Evolutionary conservation across 2,888 invertebrate genomes (phyloP).

Genomic region (Platycheirus rosarum): DNA sequence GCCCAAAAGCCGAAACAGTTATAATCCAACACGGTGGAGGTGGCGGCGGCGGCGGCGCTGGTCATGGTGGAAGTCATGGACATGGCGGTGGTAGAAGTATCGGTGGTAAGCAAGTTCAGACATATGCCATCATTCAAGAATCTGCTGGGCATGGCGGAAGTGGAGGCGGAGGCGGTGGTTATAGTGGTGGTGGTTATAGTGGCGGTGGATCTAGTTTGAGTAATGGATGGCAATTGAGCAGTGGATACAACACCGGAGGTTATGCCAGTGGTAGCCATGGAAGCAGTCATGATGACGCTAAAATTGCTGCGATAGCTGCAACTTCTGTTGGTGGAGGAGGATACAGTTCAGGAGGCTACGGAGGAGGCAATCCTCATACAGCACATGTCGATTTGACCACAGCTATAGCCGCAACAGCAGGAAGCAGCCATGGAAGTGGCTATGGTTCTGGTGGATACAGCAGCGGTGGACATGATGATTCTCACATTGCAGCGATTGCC

Average conservation of each 20-base stretch:
- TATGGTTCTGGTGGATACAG: conserved; percentile 23
- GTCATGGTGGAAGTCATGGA: conserved; percentile 21
- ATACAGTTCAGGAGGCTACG: conserved; percentile 49
- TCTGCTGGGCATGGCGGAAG: conserved; percentile 52
- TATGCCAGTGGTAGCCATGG: conserved; percentile 47
- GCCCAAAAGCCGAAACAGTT: conserved; percentile 25
- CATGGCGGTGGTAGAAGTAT: conserved; percentile 10
- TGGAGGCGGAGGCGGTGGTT: conserved; percentile 17
- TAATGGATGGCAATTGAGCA: conserved; percentile 58
- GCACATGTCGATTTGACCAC: conserved; percentile 60
- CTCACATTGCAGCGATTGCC: conserved; percentile 12
- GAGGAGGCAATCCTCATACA: conserved; percentile 35
- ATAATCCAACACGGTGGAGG: conserved; percentile 33
- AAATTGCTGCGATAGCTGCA: conserved; percentile 65
- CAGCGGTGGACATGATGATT: conserved; percentile 4
- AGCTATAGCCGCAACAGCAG: conserved; percentile 51
- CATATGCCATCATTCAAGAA: conserved; percentile 59
- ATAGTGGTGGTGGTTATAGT: conserved; percentile 42
- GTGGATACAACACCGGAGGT: conserved; percentile 43
- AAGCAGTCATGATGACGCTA: conserved; percentile 41
- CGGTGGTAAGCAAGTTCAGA: conserved; percentile 50
- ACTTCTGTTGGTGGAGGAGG: conserved; percentile 34
- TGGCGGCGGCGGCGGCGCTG: conserved; percentile 13
- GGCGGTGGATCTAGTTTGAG: conserved; percentile 46
- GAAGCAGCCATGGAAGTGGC: conserved; percentile 24